Percentiles rank a stretch among this genome's conserved stretches.
These are phyloP conservation scores for Epinephelus cyanopodus DNA, from an alignment of 2,113 vertebrate species.

Conservation along the genomic window DNA sequence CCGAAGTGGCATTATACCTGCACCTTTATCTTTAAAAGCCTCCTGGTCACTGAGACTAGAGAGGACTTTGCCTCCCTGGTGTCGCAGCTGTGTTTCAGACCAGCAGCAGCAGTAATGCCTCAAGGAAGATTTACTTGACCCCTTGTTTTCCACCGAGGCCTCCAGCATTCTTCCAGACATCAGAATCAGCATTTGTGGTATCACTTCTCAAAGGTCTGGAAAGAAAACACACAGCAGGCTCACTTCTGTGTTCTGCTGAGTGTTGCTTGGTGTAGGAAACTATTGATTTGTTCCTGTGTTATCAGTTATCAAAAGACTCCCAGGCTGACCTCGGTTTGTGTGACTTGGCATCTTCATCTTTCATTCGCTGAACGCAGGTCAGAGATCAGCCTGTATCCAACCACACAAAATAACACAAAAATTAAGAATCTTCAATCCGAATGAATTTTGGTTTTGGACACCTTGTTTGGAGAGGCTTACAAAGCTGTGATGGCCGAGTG, in stretches of 20 bases:
- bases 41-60: not conserved
- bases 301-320: not conserved
- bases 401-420: not conserved
- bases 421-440: not conserved
- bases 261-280: not conserved
- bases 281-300: not conserved
- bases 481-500: slow-evolving; percentile 56
- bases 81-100: not conserved
- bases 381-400: not conserved
- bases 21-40: not conserved
- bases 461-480: rapidly evolving
- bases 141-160: not conserved
- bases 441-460: too few species aligned
- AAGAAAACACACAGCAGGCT: not conserved
- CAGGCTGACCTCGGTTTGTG: not conserved
- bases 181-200: too few species aligned
- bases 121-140: not conserved
- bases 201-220: not conserved
- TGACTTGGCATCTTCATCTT: too few species aligned
- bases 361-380: not conserved
- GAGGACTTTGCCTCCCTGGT: not conserved
- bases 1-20: not conserved
- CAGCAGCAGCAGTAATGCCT: not conserved
- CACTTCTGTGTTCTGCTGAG: not conserved
- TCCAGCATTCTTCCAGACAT: not conserved